Evolutionary conservation across 2,888 invertebrate genomes (phyloP), one percentile per base, ranked within the genome.

Genomic region (Lomographa bimaculata): DNA sequence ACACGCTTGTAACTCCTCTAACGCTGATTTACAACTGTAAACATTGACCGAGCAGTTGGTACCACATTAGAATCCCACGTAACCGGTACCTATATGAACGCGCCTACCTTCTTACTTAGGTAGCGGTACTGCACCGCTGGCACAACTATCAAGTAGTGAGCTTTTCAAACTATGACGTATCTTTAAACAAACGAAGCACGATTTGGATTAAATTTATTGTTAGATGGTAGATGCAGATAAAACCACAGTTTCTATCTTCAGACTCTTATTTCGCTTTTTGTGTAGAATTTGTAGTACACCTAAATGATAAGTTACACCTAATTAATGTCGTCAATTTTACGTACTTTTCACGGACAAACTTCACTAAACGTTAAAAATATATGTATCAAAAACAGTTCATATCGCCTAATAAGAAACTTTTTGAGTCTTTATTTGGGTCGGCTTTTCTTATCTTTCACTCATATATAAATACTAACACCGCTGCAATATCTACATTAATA

Each of bases 1-100:
- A 76, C 78, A 78, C 83, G 80, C 79, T 79, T 78, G 70, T 46
- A 44, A 46, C 41, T 50, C 45, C 32, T 41, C 43, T 36, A 30
- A 43, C 36, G 37, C 46, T 46, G 25, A 49, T 48, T 53, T 43
- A 50, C 45, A 43, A 50, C 50, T 50, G 47, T 43, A 48, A 47
- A 53, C 50, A 50, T 38, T 49, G 34, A 45, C 49, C 38, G 38
- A 35, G 19, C 44, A 50, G 50, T 40, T 46, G 46, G 42, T 46
- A 33, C 42, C 44, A 34, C 34, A 41, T 34, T 47, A 41, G 45
- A 47, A 32, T 38, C 35, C 32, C 36, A 36, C 45, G 40, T 42
- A 21, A 44, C 14, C 33, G 19, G 34, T 44, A 36, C 27, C 7
- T 19, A 29, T 27, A 16, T 21, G 24, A 17, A 17, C 24, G 33